Base-by-base conservation (phyloP, 1,140 invertebrate species). In the Drosophila baimaii region DNA sequence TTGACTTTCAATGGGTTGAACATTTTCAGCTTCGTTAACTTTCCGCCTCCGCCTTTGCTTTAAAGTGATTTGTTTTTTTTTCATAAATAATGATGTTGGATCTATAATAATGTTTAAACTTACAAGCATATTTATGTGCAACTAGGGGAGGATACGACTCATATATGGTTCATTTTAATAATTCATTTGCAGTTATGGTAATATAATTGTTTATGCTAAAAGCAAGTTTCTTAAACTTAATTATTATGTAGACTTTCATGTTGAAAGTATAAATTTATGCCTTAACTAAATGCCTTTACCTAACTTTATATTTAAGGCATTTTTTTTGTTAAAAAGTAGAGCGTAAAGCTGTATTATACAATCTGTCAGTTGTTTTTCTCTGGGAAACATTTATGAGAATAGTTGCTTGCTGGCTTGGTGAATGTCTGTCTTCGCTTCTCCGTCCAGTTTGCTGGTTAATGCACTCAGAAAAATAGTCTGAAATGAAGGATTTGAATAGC, bases 1-100 rank as follows among this genome's bases (percentile, higher is more conserved):
- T 69, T 69, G 64, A 72, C 44, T 73, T 57, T 70, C 47, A 59
- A 61, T 61, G 55, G 65, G 29, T 73, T 61, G 37, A 29, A 57
- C 27, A 70, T 70, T 70, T 69, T 39, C 44, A 19, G 55, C 54
- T 59, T 43, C 27, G 35, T 59, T 61, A 52, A 33, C 5, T 44
- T 31, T 21, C 23, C 37, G 63, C 19, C 35, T 44, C 27, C n/a
- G 23, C 2, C 6, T 27, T 57, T 27, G 7, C 55, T 13, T 25
- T 59, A n/a, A 59, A 29, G 9, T 23, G 19, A 33, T 31, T 59
- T 9, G 6, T 12, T 17, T 29, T 59, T 21, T 5, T 5, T 51
- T 31, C 2, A 19, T 6, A 8, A 13, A 19, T 19, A 31, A 31
- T 51, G 19, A 9, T 33, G 21, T 29, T 21, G 5, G 27, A 13